Conservation (phyloP, 2,113 vertebrate species). For the Cyrtonyx montezumae region DNA sequence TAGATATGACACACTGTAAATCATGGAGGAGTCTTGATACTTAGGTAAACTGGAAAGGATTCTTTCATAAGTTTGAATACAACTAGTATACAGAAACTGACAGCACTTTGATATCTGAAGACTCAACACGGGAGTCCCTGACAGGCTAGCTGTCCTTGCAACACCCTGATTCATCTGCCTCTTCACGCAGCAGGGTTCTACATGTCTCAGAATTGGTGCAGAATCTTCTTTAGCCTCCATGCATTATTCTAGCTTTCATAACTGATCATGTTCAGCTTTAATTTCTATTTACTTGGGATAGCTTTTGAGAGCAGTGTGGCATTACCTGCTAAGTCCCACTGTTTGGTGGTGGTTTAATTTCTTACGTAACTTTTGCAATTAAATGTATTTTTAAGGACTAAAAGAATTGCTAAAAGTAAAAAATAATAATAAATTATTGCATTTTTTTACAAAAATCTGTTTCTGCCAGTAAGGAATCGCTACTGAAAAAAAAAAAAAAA, state of each 20-base stretch:
- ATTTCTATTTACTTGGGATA: neutral
- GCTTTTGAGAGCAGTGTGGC: neutral
- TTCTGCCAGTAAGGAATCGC: neutral
- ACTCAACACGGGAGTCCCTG: neutral
- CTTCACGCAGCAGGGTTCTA: neutral
- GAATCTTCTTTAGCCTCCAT: rapidly evolving
- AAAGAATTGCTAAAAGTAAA: slow-evolving; percentile 23
- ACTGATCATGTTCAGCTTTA: neutral
- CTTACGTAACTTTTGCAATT: neutral
- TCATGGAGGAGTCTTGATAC: neutral
- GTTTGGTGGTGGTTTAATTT: neutral
- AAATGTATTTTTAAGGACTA: neutral
- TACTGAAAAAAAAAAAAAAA: neutral
- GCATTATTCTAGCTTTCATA: neutral
- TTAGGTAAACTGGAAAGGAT: neutral
- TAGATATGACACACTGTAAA: neutral
- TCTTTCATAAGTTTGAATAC: neutral
- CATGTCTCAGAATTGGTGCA: neutral
- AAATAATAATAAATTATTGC: slow-evolving; percentile 4
- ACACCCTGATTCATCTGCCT: too few species aligned
- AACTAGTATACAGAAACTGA: neutral
- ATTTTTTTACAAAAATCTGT: neutral
- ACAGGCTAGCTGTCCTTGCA: rapidly evolving
- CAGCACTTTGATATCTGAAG: neutral
- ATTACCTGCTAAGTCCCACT: neutral